These are phyloP conservation scores for Callorhinus ursinus DNA, from an alignment of 2,113 vertebrate species.

Conservation along the genomic window DNA sequence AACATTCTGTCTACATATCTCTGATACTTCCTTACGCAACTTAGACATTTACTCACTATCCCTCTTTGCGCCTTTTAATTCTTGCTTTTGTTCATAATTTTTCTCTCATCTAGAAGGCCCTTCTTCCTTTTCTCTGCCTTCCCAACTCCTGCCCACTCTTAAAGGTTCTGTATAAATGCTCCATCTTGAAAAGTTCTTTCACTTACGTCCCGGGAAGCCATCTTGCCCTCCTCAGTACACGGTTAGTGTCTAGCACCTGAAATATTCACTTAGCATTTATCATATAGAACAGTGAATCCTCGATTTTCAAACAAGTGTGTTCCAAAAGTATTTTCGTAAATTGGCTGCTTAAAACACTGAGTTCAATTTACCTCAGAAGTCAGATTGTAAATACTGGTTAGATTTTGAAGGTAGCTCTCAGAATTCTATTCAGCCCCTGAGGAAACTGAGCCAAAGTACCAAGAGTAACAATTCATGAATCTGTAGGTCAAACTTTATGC, in stretches of 20 bases:
- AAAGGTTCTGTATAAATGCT: not conserved
- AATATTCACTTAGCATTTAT: not conserved
- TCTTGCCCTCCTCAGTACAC: not conserved
- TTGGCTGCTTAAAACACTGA: not conserved
- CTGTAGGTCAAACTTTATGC: not conserved
- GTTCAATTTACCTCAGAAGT: not conserved
- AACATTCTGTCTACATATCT: not conserved
- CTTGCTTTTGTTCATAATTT: constrained; percentile 2
- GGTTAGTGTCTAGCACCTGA: not conserved
- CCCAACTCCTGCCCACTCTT: not conserved
- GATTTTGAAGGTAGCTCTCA: not conserved
- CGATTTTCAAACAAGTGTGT: constrained; percentile 27
- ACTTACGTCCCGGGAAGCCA: not conserved
- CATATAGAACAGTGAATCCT: not conserved
- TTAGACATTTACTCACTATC: not conserved
- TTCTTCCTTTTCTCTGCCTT: constrained; percentile 26
- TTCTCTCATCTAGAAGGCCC: not conserved
- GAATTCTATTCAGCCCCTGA: not conserved
- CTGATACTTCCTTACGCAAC: not conserved
- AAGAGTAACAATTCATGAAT: not conserved
- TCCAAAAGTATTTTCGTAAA: constrained; percentile 4
- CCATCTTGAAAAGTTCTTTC: not conserved
- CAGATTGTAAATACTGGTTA: not conserved
- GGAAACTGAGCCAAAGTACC: constrained; percentile 7
- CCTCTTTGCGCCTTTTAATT: not conserved